Evolutionary conservation across 2,113 vertebrate species (phyloP).

Genomic region (Cyphomyrus discorhynchus): DNA sequence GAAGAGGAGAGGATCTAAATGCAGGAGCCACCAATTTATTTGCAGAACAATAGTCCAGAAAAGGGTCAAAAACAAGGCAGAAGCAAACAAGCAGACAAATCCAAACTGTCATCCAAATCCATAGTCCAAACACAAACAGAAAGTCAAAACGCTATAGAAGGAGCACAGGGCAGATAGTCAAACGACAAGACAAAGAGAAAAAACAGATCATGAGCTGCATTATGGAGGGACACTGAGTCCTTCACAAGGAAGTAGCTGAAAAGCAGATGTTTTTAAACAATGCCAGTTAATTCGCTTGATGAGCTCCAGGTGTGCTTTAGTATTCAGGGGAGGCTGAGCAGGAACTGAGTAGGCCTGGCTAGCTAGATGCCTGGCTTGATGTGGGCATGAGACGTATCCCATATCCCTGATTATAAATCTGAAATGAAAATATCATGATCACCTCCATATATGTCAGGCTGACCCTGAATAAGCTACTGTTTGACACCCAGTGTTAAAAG

Average conservation of each 20-base stretch:
- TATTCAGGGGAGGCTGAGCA: background rate
- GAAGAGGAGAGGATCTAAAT: background rate
- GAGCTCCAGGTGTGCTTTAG: background rate
- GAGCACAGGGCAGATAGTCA: background rate
- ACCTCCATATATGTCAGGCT: background rate
- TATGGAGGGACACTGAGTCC: background rate
- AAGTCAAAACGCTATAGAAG: background rate
- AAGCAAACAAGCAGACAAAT: background rate
- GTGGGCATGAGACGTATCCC: background rate
- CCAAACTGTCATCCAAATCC: background rate
- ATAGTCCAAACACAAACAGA: background rate
- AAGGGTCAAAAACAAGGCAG: background rate
- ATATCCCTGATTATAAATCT: background rate
- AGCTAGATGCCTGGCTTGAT: background rate
- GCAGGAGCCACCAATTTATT: background rate
- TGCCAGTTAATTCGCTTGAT: background rate
- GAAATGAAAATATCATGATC: background rate
- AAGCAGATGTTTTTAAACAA: background rate
- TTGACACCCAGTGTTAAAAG: background rate
- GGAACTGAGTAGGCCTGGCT: background rate
- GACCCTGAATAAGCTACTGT: background rate
- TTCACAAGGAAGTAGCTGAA: background rate
- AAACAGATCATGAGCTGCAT: background rate
- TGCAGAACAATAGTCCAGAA: background rate
- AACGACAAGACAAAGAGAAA: background rate